Evolutionary conservation across 2,888 invertebrate genomes (phyloP).

Genomic region (Mimachlamys varia): DNA sequence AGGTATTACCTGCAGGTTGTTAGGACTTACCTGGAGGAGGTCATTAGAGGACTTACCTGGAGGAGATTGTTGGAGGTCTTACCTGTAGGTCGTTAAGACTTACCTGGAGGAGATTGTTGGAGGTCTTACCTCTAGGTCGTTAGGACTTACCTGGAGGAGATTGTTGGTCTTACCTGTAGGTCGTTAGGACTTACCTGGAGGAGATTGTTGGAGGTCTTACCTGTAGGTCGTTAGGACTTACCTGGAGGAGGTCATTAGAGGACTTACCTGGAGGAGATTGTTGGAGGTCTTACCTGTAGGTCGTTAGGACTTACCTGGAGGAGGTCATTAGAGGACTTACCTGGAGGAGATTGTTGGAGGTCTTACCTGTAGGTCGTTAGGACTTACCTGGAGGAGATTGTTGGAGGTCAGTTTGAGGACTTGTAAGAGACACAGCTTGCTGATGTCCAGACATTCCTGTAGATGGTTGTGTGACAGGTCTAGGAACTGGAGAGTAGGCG

Average conservation of each 20-base stretch:
- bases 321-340: neutral
- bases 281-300: neutral
- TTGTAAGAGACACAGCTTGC: slow-evolving; percentile 72
- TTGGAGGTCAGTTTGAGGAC: slow-evolving; percentile 71
- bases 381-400: slow-evolving; percentile 59
- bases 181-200: neutral
- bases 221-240: neutral
- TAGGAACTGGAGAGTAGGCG: slow-evolving; percentile 73
- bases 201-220: neutral
- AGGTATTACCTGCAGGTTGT: neutral
- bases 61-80: neutral
- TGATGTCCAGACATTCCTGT: slow-evolving; percentile 68
- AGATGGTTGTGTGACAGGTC: slow-evolving; percentile 77
- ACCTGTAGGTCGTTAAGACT: neutral
- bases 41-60: neutral
- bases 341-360: neutral
- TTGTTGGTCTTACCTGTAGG: neutral
- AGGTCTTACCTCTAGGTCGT: neutral
- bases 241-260: neutral
- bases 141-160: neutral
- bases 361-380: neutral
- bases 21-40: neutral
- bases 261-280: neutral
- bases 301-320: neutral
- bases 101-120: neutral